A percentile compares a stretch with the other conserved stretches of the same genome.
Conservation (phyloP, 2,888 invertebrate genomes). For the Aelia acuminata region DNA sequence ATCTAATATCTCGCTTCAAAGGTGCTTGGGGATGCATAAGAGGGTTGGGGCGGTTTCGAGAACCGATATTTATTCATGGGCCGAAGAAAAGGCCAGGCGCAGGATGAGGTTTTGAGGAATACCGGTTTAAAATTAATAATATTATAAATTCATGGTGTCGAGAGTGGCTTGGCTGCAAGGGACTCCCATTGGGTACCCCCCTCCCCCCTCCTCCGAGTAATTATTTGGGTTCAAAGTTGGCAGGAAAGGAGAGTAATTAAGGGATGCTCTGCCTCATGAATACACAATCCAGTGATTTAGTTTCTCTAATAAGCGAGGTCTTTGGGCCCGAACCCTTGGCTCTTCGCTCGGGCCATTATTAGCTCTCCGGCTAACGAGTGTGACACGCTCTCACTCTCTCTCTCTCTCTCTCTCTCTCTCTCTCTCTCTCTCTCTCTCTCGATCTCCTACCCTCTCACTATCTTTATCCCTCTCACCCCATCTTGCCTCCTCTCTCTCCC, state of each 20-base stretch:
- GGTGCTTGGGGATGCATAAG: slow-evolving; percentile 41
- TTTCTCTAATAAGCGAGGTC: slow-evolving; percentile 59
- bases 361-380: slow-evolving; percentile 43
- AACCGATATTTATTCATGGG: slow-evolving; percentile 62
- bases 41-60: slow-evolving; percentile 52
- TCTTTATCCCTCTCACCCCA: neutral
- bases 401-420: neutral
- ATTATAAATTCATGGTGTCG: slow-evolving; percentile 64
- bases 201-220: slow-evolving; percentile 41
- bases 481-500: neutral
- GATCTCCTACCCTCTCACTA: neutral
- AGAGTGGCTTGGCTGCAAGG: slow-evolving; percentile 29
- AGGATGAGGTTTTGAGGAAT: slow-evolving; percentile 60
- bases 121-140: slow-evolving; percentile 64
- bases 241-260: slow-evolving; percentile 62
- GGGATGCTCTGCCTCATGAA: slow-evolving; percentile 63
- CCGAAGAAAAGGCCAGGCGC: slow-evolving; percentile 51
- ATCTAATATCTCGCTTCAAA: slow-evolving; percentile 47
- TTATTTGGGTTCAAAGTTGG: slow-evolving; percentile 62
- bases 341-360: slow-evolving; percentile 37
- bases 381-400: slow-evolving; percentile 17
- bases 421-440: neutral
- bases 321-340: slow-evolving; percentile 48
- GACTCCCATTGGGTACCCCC: slow-evolving; percentile 49
- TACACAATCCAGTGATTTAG: slow-evolving; percentile 63